A percentile compares a stretch with the other conserved stretches of the same genome.
phyloP scores from a whole-genome alignment of 2,797 vertebrate species.

The Manis crassicaudata region DNA sequence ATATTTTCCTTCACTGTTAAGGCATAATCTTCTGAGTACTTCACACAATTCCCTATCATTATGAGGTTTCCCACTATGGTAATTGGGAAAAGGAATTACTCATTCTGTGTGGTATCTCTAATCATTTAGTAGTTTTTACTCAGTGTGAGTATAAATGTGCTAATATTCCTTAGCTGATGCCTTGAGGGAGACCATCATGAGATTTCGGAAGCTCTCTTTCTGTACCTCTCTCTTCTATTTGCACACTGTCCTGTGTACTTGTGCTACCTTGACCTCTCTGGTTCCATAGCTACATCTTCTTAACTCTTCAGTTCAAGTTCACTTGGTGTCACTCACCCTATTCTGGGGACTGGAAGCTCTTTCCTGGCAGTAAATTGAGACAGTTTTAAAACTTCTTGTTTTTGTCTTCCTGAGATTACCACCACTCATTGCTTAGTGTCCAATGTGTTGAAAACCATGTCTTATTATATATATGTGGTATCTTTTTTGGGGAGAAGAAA shows the following conservation, averaged over 20 bases:
- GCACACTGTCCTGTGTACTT: neutral
- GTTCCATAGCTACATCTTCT: neutral
- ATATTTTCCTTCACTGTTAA: neutral
- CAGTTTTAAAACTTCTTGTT: neutral
- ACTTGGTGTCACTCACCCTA: neutral
- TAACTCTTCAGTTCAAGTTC: neutral
- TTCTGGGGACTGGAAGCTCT: neutral
- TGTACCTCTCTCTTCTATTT: neutral
- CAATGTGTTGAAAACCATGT: neutral
- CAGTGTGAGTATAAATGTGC: neutral
- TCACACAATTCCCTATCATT: neutral
- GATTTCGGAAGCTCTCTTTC: neutral
- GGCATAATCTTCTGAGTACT: neutral
- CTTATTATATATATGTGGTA: neutral
- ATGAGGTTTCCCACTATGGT: neutral
- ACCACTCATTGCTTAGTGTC: neutral
- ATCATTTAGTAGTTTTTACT: neutral
- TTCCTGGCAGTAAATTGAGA: neutral
- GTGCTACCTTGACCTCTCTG: accelerated
- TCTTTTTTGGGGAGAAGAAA: neutral
- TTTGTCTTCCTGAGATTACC: neutral
- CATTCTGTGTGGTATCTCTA: neutral
- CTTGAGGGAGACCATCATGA: neutral
- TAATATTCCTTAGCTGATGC: neutral
- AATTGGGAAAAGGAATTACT: neutral